Base-by-base conservation (phyloP, 2,113 vertebrate species). In the Hyla sarda region DNA sequence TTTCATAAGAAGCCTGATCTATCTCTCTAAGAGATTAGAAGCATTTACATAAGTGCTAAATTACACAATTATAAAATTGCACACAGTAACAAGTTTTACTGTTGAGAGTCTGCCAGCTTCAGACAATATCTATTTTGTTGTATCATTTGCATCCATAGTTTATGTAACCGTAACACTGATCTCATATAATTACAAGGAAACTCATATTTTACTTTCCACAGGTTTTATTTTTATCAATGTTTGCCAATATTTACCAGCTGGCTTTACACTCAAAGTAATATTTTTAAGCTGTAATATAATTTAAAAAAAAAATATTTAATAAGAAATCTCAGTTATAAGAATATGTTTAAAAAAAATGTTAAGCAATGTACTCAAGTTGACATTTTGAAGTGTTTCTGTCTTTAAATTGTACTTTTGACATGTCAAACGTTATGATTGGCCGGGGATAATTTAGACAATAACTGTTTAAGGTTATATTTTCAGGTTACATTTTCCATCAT, bases 51-150 rank as follows among this genome's bases (percentile, higher is more conserved):
- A 80, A 80, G 54, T 80, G 54, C 77, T 80, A 80, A 80, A 60
- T 80, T 80, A 80, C 23, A 60, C 77, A 60, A 80, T 80, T 80
- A 80, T 60, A 80, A 37, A 58, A 58, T 80, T 80, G 45, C 50
- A 60, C 12, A 58, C 77, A 60, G 34, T 60, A 80, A 13, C 34
- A 80, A 17, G 77, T 60, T 37, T 60, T 60, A 13, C 77, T 58
- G 41, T 60, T 45, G 54, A 60, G 34, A 80, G 2, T 5, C 21
- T 60, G 54, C 32, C 50, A 60, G 30, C 16, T 41, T 60, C 14
- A 54, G 14, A 52, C 25, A 52, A 52, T 30, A 21, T 21, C 25
- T 25, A 16, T 17, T 75, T 28, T 77, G 74, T 52, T 77, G 73
- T 30, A 54, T 77, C 13, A 54, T 52, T 52, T 77, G 47, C 19